phyloP scores from a whole-genome alignment of 64 coral and sea anemone genomes.

The Dendronephthya gigantea region DNA sequence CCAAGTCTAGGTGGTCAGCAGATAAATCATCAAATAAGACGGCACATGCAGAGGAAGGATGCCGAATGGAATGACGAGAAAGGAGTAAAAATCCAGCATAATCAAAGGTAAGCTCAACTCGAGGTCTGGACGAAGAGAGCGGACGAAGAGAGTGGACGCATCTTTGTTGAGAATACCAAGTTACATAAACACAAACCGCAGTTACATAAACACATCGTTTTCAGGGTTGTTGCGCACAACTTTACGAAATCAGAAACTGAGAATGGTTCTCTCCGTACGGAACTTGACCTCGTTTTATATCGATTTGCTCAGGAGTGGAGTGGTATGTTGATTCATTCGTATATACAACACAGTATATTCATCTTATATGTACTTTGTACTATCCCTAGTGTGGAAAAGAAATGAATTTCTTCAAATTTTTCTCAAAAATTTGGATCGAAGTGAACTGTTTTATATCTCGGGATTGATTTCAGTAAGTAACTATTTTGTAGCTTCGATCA shows the following conservation, averaged over 20 bases:
- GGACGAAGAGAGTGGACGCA: slow-evolving; percentile 50
- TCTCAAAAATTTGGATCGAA: slow-evolving; percentile 62
- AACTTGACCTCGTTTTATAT: slow-evolving; percentile 40
- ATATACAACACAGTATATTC: too few species aligned
- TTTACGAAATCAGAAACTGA: neutral
- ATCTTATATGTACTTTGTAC: too few species aligned
- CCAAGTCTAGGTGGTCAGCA: slow-evolving; percentile 43
- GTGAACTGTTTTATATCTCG: slow-evolving; percentile 30
- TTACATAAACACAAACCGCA: too few species aligned
- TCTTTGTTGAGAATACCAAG: neutral
- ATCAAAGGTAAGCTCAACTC: too few species aligned
- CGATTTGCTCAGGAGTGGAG: slow-evolving; percentile 86
- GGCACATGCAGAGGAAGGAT: slow-evolving; percentile 92
- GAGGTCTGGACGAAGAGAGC: neutral
- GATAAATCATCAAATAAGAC: slow-evolving; percentile 57
- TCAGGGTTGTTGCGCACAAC: too few species aligned
- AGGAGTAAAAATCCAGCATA: too few species aligned
- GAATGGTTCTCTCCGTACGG: neutral
- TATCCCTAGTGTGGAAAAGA: slow-evolving; percentile 59
- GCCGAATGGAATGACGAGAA: neutral
- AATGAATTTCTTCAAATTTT: slow-evolving; percentile 88
- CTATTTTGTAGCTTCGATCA: neutral
- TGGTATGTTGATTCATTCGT: slow-evolving; percentile 16
- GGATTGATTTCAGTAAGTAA: neutral
- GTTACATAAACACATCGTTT: too few species aligned